Conservation (phyloP, 2,797 vertebrate species). For the Anguilla megastoma region DNA sequence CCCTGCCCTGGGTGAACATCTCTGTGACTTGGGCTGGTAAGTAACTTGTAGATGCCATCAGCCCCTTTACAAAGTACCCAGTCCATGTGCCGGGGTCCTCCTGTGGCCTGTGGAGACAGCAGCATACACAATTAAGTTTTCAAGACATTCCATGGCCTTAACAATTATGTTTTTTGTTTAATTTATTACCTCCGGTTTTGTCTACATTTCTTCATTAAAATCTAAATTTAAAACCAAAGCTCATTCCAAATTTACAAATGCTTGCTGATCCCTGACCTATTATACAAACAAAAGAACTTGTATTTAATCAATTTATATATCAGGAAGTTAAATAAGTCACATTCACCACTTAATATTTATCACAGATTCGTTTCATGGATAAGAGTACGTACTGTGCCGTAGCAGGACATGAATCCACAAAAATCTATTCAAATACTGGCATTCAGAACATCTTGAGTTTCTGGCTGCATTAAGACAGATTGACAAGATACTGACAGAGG, state of each 20-base stretch:
- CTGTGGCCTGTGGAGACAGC: constrained; percentile 68
- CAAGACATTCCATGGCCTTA: background rate
- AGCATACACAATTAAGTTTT: background rate
- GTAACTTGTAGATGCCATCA: constrained; percentile 93
- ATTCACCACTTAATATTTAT: background rate
- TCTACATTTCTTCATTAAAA: background rate
- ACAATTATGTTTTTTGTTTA: background rate
- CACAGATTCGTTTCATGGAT: background rate
- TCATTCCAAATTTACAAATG: background rate
- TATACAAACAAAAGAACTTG: background rate
- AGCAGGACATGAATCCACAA: background rate
- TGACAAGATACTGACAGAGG: background rate
- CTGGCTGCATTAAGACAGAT: background rate
- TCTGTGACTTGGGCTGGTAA: constrained; percentile 91
- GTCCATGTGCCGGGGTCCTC: constrained; percentile 92
- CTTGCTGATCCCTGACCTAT: background rate
- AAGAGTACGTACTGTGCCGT: background rate
- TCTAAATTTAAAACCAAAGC: background rate
- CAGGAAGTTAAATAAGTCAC: background rate
- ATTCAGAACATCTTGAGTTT: background rate
- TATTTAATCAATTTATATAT: background rate
- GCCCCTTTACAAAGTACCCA: constrained; percentile 89
- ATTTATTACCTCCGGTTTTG: too few relatives aligned
- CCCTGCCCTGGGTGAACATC: constrained; percentile 96
- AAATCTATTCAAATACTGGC: background rate